Base-by-base conservation (phyloP, 2,113 vertebrate species). In the Excalfactoria chinensis region DNA sequence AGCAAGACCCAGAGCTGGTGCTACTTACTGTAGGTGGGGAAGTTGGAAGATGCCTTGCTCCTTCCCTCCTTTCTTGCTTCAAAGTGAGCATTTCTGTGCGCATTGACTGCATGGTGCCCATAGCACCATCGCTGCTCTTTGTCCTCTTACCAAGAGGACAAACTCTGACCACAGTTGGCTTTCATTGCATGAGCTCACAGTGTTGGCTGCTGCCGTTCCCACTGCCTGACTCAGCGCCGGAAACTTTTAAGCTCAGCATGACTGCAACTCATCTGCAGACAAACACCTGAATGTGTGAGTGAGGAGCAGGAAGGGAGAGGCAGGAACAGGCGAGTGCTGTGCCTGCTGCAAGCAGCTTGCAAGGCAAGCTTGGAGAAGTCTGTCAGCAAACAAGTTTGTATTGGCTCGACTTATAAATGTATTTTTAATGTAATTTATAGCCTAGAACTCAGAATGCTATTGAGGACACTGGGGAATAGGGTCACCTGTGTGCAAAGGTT, bases 251-350 rank as follows among this genome's bases (percentile, higher is more conserved):
- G 20, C 51, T n/a, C 15, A 49, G 30, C 2, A 11, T 75, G 72
- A 28, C 21, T 2, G 8, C 63, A 21, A 11, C 35, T 87, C 64
- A 35, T 14, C 46, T 41, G 49, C 58, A 70, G 63, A 43, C 3
- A 34, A 7, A 63, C 40, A 48, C 55, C 83, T 12, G 69, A 44
- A 59, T 4, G 7, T 9, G 20, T 20, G 32, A 13, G 66, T 9
- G 69, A 70, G 89, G 56, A 71, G 73, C 77, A 74, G 44, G 43
- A 40, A 28, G 68, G 89, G 41, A 83, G 23, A 60, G 46, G 62
- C 76, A 43, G 48, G 78, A 44, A 37, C 51, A 25, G 53, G 40
- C 32, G 4, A 72, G 51, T 7, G 7, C 32, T 20, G 25, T 7
- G 60, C 15, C 10, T 30, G 1, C 83, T 46, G 4, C 2, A 13